These are phyloP conservation scores for Microtus ochrogaster DNA, from an alignment of 2,113 vertebrate species.

Conservation along the genomic window DNA sequence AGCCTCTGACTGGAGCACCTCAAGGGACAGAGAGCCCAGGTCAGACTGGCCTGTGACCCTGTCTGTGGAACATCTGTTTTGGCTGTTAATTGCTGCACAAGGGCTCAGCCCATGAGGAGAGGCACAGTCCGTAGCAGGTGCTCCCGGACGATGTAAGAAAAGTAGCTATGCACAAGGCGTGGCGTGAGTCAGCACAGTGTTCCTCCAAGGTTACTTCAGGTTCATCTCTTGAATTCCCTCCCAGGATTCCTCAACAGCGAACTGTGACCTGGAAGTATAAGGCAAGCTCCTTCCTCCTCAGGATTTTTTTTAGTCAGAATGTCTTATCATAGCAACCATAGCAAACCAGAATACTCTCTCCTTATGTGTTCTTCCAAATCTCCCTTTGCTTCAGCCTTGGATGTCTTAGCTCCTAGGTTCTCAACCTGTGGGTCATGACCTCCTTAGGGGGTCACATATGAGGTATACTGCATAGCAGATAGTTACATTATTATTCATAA, in stretches of 20 bases:
- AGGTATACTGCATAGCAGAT: background rate
- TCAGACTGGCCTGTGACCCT: background rate
- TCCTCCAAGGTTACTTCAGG: background rate
- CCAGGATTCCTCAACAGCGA: no score
- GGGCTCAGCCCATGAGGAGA: background rate
- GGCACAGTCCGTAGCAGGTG: background rate
- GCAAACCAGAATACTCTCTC: background rate
- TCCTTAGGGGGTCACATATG: background rate
- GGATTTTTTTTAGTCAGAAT: background rate
- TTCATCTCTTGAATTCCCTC: background rate
- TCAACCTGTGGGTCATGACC: accelerated
- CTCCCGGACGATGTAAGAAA: background rate
- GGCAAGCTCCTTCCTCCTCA: background rate
- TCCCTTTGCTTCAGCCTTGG: background rate
- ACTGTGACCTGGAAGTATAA: background rate
- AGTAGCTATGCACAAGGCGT: background rate
- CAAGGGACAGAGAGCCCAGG: background rate
- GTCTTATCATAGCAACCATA: background rate
- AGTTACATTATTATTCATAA: background rate
- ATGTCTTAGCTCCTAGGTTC: background rate
- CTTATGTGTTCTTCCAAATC: background rate
- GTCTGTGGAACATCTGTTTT: background rate
- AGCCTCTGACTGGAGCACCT: background rate
- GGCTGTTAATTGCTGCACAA: no score
- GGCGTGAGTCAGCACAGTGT: background rate